Evolutionary conservation across 2,888 invertebrate species (phyloP), one percentile per base, ranked within the genome.

Genomic region (Monopis laevigella): DNA sequence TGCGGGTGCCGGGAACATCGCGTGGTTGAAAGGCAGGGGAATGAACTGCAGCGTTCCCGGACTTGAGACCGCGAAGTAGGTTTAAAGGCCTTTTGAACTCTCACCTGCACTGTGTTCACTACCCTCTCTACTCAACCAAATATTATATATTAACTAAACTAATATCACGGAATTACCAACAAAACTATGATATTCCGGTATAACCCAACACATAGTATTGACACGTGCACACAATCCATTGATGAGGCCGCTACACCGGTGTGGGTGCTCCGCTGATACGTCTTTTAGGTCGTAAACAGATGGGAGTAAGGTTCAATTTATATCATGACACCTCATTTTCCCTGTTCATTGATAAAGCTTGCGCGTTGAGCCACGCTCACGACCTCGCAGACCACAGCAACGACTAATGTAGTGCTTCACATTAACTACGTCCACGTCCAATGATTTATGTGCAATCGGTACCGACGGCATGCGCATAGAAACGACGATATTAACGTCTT

Each of bases 381-480:
- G 36, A 36, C 36, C 36, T 36, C 36, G 36, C 12, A 21, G 21
- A 36, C 36, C 36, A 16, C 36, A 36, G 21, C 36, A 16, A 36
- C 36, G 21, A 12, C 36, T 11, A 36, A 21, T 36, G 35, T 16
- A 32, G 11, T 13, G 14, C 14, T 13, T 32, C 13, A 17, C 12
- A 16, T 34, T 4, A 32, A 32, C 32, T 32, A 17, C 32, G 17
- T 17, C 32, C 17, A 32, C n/a, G n/a, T n/a, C n/a, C n/a, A n/a
- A n/a, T n/a, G n/a, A n/a, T n/a, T n/a, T n/a, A n/a, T n/a, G n/a
- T n/a, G n/a, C n/a, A n/a, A n/a, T n/a, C n/a, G n/a, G n/a, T n/a
- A n/a, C n/a, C n/a, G n/a, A n/a, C n/a, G n/a, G n/a, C n/a, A n/a
- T n/a, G n/a, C n/a, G n/a, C n/a, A n/a, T n/a, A n/a, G n/a, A n/a